Base-by-base conservation (phyloP, 2,888 invertebrate species). In the Calliphora vomitoria region DNA sequence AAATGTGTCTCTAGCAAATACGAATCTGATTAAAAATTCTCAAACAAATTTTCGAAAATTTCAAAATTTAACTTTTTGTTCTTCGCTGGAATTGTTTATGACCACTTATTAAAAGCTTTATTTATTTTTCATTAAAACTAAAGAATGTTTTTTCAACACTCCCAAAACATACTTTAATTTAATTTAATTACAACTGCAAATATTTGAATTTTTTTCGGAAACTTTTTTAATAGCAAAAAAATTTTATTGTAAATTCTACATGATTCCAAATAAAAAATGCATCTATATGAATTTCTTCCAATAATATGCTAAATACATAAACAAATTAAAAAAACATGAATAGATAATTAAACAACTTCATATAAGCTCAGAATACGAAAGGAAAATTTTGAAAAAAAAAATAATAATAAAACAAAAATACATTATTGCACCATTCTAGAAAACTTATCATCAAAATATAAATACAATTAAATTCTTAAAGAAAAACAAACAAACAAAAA, bases 351-450 rank as follows among this genome's bases (percentile, higher is more conserved):
- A 84, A 62, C 8, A 41, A 55, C 66, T 41, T 83, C 38, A 88
- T 76, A 78, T 74, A 78, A 80, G 86, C 86, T 88, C 86, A 88
- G 6, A 35, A 6, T 35, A 5, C 35, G 35, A 35, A 35, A 35
- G 35, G 4, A 5, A 35, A 35, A 25, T 25, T 25, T 35, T 31
- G 5, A 31, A 31, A 31, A 31, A 87, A 84, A 58, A 75, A 72
- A 68, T 35, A 85, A 75, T 86, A 84, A n/a, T n/a, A n/a, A n/a
- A n/a, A 74, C 84, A 86, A 69, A 53, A 80, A 74, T 76, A 82
- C 47, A 82, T 55, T 47, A 79, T 50, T 79, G 85, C 87, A 87
- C 87, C 75, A 85, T 79, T 79, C 58, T 82, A 75, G 38, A 64
- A 75, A 81, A 79, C 0, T 80, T 83, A 47, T 82, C 85, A 85